Evolutionary conservation across 1,140 invertebrate species (phyloP).

Genomic region (Nixonia krombeini): DNA sequence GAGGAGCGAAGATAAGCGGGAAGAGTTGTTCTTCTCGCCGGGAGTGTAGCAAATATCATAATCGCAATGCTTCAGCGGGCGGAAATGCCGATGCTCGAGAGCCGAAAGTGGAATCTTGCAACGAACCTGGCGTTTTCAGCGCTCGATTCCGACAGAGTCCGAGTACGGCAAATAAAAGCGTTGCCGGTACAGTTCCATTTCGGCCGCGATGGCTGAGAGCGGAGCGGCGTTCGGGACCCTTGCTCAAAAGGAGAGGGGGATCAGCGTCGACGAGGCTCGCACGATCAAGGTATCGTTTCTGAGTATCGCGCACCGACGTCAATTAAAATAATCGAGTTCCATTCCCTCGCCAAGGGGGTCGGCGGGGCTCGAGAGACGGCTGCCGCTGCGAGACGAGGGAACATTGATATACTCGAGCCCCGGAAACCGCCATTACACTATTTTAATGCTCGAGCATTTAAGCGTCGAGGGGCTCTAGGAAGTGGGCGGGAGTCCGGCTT

Average conservation of each 20-base stretch:
- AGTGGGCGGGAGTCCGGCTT: constrained; percentile 51
- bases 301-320: constrained; percentile 55
- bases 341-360: constrained; percentile 52
- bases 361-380: constrained; percentile 38
- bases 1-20: too few relatives aligned
- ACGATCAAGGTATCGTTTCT: constrained; percentile 57
- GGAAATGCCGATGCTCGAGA: too few relatives aligned
- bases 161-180: too few relatives aligned
- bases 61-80: too few relatives aligned
- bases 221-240: background rate
- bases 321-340: constrained; percentile 63
- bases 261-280: constrained; percentile 30
- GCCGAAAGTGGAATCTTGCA: too few relatives aligned
- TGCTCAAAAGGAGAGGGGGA: background rate
- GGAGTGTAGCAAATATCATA: too few relatives aligned
- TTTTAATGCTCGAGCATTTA: constrained; percentile 64
- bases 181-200: background rate
- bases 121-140: too few relatives aligned
- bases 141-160: too few relatives aligned
- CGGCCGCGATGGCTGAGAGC: background rate
- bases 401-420: constrained; percentile 59
- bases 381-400: constrained; percentile 11
- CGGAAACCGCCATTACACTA: constrained; percentile 64
- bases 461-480: constrained; percentile 59
- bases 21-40: too few relatives aligned